Percentiles rank a stretch among this genome's conserved stretches.
Evolutionary conservation across 2,888 invertebrate genomes (phyloP).

Genomic region (Scelioninae gen. 1): DNA sequence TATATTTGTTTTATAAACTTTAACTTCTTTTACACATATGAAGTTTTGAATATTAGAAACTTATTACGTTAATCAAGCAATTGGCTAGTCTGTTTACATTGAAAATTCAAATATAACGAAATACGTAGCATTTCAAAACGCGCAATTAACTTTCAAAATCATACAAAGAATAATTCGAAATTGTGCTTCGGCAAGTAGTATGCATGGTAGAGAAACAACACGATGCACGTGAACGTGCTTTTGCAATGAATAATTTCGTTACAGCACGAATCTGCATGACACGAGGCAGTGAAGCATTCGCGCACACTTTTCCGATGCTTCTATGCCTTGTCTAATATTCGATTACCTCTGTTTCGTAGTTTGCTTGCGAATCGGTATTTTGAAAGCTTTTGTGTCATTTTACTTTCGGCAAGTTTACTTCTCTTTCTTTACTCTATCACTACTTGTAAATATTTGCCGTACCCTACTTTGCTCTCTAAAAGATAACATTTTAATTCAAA

Average conservation of each 20-base stretch:
- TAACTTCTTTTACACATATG: too few species aligned
- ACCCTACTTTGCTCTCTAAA: slow-evolving; percentile 21
- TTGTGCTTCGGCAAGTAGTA: slow-evolving; percentile 49
- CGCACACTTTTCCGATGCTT: slow-evolving; percentile 56
- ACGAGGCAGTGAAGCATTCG: slow-evolving; percentile 63
- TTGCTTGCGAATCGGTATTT: slow-evolving; percentile 67
- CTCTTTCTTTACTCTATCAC: slow-evolving; percentile 47
- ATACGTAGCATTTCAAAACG: slow-evolving; percentile 22
- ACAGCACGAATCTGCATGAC: slow-evolving; percentile 66
- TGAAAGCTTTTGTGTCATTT: slow-evolving; percentile 65
- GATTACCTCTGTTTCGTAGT: slow-evolving; percentile 59
- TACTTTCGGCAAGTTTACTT: slow-evolving; percentile 55
- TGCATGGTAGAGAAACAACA: slow-evolving; percentile 61
- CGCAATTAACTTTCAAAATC: slow-evolving; percentile 31
- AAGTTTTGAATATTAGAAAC: too few species aligned
- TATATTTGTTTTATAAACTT: too few species aligned
- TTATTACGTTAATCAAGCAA: too few species aligned
- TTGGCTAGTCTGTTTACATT: too few species aligned
- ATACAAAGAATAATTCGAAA: slow-evolving; percentile 36
- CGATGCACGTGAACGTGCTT: slow-evolving; percentile 61
- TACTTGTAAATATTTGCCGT: slow-evolving; percentile 52
- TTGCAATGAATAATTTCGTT: slow-evolving; percentile 65
- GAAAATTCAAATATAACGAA: slow-evolving; percentile 6
- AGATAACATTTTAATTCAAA: slow-evolving; percentile 20
- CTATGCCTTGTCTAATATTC: slow-evolving; percentile 64